These are phyloP conservation scores for Margarornis squamiger DNA, from an alignment of 2,797 vertebrate genomes.

Conservation along the genomic window DNA sequence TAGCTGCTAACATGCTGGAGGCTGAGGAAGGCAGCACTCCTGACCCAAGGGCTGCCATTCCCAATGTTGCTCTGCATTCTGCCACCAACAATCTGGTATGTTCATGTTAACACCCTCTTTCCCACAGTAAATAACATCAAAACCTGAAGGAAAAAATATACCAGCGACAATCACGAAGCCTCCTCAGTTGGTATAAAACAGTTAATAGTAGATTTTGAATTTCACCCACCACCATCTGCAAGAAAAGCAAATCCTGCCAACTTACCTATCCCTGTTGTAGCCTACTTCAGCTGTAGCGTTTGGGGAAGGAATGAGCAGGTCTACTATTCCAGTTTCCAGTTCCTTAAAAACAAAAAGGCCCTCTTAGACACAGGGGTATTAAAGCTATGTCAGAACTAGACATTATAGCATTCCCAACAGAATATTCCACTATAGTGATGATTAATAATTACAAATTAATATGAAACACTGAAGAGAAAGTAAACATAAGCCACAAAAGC, in stretches of 20 bases:
- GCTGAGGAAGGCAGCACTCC: background rate
- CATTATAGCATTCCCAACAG: background rate
- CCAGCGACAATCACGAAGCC: background rate
- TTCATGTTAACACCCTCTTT: background rate
- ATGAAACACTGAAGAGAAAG: background rate
- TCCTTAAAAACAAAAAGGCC: constrained; percentile 69
- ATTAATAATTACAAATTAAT: background rate
- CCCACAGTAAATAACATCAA: background rate
- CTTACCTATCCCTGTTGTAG: constrained; percentile 85
- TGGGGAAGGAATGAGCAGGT: constrained; percentile 85
- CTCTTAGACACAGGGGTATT: background rate
- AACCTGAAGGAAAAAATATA: background rate
- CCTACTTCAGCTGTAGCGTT: constrained; percentile 86
- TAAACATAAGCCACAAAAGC: background rate
- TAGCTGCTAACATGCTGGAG: background rate
- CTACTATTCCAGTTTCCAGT: constrained; percentile 84
- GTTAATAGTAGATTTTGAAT: background rate
- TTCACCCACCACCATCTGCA: background rate
- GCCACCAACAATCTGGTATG: background rate
- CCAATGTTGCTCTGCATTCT: background rate
- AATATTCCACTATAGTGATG: background rate
- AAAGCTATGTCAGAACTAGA: background rate
- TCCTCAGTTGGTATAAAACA: background rate
- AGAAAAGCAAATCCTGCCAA: background rate
- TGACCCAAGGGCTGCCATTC: background rate